Conservation (phyloP, 2,888 invertebrate species). For the Tenthredo mesomela region DNA sequence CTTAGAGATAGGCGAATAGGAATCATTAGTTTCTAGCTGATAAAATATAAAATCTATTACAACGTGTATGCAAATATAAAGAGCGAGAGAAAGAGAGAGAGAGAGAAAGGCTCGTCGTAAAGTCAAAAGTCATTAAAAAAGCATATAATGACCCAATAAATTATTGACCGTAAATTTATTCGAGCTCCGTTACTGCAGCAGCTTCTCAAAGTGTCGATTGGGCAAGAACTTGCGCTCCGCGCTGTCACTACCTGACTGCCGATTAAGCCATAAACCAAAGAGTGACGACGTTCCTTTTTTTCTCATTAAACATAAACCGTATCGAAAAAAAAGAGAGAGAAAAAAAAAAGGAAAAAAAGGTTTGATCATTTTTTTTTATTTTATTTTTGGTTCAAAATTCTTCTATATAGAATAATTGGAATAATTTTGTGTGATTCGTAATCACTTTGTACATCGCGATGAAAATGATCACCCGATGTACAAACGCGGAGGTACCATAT, state of each 20-base stretch:
- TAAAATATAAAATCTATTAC: slow-evolving; percentile 13
- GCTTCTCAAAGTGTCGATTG: slow-evolving; percentile 26
- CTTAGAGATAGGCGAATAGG: background rate
- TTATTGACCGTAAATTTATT: slow-evolving; percentile 40
- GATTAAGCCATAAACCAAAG: slow-evolving; percentile 4
- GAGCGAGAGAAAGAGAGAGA: background rate
- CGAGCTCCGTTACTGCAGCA: slow-evolving; percentile 12
- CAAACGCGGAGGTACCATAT: background rate
- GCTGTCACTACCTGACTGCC: background rate
- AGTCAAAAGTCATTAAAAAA: slow-evolving; percentile 13
- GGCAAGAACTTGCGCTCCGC: background rate
- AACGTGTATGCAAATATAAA: background rate
- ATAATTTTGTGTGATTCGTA: background rate
- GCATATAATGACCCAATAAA: slow-evolving; percentile 18
- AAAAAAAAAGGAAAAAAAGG: background rate
- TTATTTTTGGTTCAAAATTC: background rate
- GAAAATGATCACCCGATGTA: background rate
- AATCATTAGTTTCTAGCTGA: background rate
- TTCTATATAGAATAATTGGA: background rate
- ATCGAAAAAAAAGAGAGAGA: background rate
- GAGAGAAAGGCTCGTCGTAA: background rate
- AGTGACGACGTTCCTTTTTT: background rate
- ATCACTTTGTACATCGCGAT: background rate
- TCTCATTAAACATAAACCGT: background rate
- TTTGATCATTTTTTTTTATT: background rate